Conservation (phyloP, 2,888 invertebrate species). For the Fragum whitleyi region DNA sequence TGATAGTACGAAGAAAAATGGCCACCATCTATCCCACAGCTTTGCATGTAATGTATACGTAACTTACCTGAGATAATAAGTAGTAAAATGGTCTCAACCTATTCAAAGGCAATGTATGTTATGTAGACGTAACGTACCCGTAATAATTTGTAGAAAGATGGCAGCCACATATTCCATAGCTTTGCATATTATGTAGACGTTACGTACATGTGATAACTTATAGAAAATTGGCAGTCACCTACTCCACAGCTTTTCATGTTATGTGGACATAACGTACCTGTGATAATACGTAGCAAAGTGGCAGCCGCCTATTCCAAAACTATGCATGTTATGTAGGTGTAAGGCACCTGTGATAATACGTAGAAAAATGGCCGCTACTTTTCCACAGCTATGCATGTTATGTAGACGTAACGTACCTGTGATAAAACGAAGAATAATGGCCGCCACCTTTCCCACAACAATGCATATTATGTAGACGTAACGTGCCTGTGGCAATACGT, state of each 20-base stretch:
- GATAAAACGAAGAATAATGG: constrained; percentile 76
- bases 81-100: constrained; percentile 68
- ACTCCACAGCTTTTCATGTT: no score
- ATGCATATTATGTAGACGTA: constrained; percentile 89
- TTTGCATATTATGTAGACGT: no score
- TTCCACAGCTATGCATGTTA: constrained; percentile 90
- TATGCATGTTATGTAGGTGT: constrained; percentile 90
- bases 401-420: constrained; percentile 87
- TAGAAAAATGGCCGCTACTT: constrained; percentile 88
- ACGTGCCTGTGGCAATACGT: not conserved
- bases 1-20: no score
- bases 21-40: no score
- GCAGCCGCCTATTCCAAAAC: constrained; percentile 90
- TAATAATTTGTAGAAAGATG: no score
- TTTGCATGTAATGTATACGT: no score
- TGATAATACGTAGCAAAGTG: constrained; percentile 77
- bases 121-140: no score
- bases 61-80: constrained; percentile 72
- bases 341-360: constrained; percentile 76
- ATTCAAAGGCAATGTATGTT: no score
- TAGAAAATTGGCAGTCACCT: no score
- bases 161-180: no score
- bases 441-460: constrained; percentile 90
- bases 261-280: constrained; percentile 45
- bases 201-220: no score